phyloP scores from a whole-genome alignment of 2,113 vertebrate genomes.

The Gopherus flavomarginatus region DNA sequence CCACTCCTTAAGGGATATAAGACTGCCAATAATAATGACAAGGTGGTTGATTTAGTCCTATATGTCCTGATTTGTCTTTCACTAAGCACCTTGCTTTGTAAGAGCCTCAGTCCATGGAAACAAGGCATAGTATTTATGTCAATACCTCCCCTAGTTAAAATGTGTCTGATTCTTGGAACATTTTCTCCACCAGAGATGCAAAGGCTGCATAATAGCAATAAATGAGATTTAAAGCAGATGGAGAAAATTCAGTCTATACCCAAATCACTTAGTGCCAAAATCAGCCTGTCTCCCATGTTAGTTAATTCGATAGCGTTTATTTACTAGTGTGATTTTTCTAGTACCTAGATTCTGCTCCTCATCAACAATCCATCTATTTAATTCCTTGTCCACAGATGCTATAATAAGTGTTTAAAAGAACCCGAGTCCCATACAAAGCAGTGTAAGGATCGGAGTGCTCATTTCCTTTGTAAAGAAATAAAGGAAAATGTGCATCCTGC shows the following conservation, averaged over 20 bases:
- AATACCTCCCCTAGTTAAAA: background rate
- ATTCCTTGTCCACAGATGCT: slow-evolving; percentile 37
- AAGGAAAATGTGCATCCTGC: background rate
- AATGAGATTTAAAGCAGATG: background rate
- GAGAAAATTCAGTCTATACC: background rate
- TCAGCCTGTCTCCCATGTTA: background rate
- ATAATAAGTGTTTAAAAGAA: background rate
- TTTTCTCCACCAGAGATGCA: rapidly evolving
- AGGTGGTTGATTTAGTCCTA: background rate
- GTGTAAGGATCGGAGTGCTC: background rate
- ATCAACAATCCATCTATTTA: slow-evolving; percentile 21
- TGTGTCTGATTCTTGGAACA: background rate
- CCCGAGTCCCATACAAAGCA: background rate
- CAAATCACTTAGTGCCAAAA: background rate
- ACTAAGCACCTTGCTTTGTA: background rate
- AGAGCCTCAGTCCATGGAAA: rapidly evolving
- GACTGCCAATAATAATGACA: rapidly evolving
- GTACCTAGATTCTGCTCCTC: background rate
- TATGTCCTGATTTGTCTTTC: background rate
- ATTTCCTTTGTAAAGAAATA: background rate
- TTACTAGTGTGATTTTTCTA: background rate
- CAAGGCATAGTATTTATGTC: background rate
- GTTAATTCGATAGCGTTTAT: background rate
- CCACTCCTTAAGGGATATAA: background rate
- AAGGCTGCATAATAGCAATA: background rate